Percentiles rank a stretch among this genome's conserved stretches.
phyloP scores from a whole-genome alignment of 2,888 invertebrate species.

The Amblyteles armatorius region DNA sequence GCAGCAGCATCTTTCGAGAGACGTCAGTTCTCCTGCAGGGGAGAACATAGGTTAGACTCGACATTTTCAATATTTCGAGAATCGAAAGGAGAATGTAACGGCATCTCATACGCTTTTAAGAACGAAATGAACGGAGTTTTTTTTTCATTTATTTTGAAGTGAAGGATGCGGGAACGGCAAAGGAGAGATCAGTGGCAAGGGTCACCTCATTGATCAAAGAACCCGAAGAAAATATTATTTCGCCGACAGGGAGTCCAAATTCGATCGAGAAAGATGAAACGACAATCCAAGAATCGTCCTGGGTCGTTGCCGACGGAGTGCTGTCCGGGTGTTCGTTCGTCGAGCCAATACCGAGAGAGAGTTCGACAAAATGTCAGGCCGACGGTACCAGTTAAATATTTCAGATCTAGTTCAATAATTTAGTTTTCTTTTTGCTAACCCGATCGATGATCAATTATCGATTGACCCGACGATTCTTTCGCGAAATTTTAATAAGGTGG shows the following conservation, averaged over 20 bases:
- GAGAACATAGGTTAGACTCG: slow-evolving; percentile 75
- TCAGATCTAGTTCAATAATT: not conserved
- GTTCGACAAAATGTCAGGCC: slow-evolving; percentile 47
- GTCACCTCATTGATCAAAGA: slow-evolving; percentile 30
- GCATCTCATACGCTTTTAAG: too few relatives aligned
- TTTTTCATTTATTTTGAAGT: not conserved
- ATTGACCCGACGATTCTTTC: not conserved
- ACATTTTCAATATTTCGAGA: not conserved
- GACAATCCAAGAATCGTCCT: slow-evolving; percentile 35
- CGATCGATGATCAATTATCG: not conserved
- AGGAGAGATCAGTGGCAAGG: slow-evolving; percentile 19
- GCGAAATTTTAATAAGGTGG: slow-evolving; percentile 30
- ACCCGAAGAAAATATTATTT: slow-evolving; percentile 15
- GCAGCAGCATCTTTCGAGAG: slow-evolving; percentile 60
- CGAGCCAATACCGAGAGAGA: slow-evolving; percentile 21
- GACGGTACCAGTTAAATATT: slow-evolving; percentile 44
- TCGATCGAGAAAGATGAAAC: slow-evolving; percentile 18
- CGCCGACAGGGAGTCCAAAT: slow-evolving; percentile 18
- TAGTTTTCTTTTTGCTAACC: not conserved
- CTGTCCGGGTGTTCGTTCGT: slow-evolving; percentile 8
- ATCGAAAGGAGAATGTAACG: not conserved
- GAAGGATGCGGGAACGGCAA: slow-evolving; percentile 8
- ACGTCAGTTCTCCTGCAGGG: slow-evolving; percentile 41
- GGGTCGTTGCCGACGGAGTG: slow-evolving; percentile 7
- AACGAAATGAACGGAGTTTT: too few relatives aligned